A percentile compares a stretch with the other conserved stretches of the same genome.
Evolutionary conservation across 2,113 vertebrate species (phyloP).

Genomic region (human (Homo sapiens)): DNA sequence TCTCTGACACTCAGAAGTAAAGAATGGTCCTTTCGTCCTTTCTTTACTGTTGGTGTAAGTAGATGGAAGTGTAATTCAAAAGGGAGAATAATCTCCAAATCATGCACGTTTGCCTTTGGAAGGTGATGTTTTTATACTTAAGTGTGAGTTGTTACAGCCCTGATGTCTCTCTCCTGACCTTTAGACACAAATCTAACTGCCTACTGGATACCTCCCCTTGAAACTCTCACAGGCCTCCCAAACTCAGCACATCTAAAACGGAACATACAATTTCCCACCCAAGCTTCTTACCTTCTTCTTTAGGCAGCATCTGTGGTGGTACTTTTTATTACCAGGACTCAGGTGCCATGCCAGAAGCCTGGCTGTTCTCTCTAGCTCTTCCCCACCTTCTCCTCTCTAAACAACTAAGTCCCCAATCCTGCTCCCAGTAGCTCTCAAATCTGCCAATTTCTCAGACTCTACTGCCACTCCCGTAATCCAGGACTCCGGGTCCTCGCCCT

Average conservation of each 20-base stretch:
- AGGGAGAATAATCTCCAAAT: not conserved
- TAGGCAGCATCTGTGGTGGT: not conserved
- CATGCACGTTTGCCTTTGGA: not conserved
- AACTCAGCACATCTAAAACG: not conserved
- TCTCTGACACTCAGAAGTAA: not conserved
- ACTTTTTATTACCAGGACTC: not conserved
- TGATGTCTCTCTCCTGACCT: not conserved
- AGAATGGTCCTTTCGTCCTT: not conserved
- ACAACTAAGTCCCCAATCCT: not conserved
- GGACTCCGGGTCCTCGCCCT: not conserved
- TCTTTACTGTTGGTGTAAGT: not conserved
- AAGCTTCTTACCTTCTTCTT: not conserved
- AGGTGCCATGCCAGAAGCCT: not conserved
- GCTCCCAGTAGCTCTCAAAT: not conserved
- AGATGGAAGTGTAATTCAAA: not conserved
- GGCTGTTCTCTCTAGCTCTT: not conserved
- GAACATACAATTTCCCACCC: not conserved
- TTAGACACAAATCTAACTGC: not conserved
- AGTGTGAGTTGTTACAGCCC: not conserved
- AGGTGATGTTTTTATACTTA: not conserved
- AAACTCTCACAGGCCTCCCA: not conserved
- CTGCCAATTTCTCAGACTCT: not conserved
- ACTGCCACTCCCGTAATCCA: not conserved
- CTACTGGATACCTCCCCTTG: not conserved
- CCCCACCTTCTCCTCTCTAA: not conserved